A percentile compares a stretch with the other conserved stretches of the same genome.
Conservation (phyloP, 2,113 vertebrate species). For the Galeopterus variegatus region DNA sequence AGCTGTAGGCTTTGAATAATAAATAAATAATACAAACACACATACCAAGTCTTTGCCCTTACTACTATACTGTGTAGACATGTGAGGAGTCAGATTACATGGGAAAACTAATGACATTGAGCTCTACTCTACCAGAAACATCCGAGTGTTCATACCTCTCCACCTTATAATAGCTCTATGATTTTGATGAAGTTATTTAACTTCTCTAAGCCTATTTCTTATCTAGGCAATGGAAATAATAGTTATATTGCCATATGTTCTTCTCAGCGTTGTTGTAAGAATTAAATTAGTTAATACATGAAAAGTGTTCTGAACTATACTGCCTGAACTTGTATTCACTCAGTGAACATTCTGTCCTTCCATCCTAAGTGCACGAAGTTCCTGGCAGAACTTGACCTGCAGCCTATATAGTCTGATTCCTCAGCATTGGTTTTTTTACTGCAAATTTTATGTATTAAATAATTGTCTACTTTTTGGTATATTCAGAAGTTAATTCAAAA, state of each 20-base stretch:
- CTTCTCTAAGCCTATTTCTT: not conserved
- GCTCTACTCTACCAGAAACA: not conserved
- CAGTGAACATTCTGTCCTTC: not conserved
- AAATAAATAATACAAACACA: no score
- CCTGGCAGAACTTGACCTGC: not conserved
- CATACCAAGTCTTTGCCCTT: not conserved
- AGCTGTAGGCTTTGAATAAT: no score
- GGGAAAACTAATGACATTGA: not conserved
- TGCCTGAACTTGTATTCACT: not conserved
- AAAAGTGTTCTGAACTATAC: not conserved
- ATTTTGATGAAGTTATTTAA: not conserved
- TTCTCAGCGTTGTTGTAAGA: not conserved
- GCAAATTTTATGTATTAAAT: not conserved
- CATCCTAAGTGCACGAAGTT: not conserved
- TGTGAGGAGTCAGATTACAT: not conserved
- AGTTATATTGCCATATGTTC: not conserved
- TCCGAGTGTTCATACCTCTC: not conserved
- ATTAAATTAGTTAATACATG: not conserved
- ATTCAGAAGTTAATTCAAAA: constrained; percentile 31
- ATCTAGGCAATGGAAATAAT: not conserved
- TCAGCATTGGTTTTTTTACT: not conserved
- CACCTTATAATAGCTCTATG: not conserved
- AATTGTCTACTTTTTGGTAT: not conserved
- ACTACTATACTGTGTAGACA: not conserved
- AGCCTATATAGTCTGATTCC: not conserved